phyloP scores from a whole-genome alignment of 1,140 invertebrate genomes.

The Euura saliciscinereae region DNA sequence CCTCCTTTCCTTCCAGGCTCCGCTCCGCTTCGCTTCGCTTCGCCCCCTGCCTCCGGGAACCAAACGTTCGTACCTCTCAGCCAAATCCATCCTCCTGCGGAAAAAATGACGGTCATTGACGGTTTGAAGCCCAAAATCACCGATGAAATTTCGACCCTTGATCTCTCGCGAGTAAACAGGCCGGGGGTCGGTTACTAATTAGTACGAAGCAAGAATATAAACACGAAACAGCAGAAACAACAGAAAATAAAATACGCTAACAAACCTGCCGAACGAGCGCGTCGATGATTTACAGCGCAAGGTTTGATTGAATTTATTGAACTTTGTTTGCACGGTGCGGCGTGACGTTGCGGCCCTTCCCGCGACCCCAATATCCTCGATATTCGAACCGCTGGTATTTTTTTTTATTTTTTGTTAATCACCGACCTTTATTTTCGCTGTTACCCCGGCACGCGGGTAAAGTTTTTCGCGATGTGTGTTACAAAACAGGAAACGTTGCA shows the following conservation, averaged over 20 bases:
- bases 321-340: constrained; percentile 34
- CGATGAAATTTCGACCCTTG: too few relatives aligned
- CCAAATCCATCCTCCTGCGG: too few relatives aligned
- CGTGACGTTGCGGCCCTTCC: background rate
- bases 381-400: constrained; percentile 23
- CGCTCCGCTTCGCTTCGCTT: background rate
- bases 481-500: constrained; percentile 35
- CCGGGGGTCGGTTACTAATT: constrained; percentile 34
- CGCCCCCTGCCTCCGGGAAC: background rate
- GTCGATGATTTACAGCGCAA: constrained; percentile 51
- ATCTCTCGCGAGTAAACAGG: too few relatives aligned
- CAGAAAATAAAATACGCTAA: constrained; percentile 27
- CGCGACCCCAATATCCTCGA: constrained; percentile 20
- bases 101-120: too few relatives aligned
- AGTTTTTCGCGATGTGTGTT: background rate
- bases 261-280: constrained; percentile 34
- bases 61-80: background rate
- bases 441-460: background rate
- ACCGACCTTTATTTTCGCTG: background rate
- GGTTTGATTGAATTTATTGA: constrained; percentile 52
- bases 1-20: background rate
- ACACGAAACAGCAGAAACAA: background rate
- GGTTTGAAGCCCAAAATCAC: too few relatives aligned
- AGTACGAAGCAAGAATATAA: constrained; percentile 38
- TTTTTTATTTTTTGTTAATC: background rate